A percentile compares a stretch with the other conserved stretches of the same genome.
These are phyloP conservation scores for Eucera pruinosa DNA, from an alignment of 2,888 invertebrate species.

Conservation along the genomic window DNA sequence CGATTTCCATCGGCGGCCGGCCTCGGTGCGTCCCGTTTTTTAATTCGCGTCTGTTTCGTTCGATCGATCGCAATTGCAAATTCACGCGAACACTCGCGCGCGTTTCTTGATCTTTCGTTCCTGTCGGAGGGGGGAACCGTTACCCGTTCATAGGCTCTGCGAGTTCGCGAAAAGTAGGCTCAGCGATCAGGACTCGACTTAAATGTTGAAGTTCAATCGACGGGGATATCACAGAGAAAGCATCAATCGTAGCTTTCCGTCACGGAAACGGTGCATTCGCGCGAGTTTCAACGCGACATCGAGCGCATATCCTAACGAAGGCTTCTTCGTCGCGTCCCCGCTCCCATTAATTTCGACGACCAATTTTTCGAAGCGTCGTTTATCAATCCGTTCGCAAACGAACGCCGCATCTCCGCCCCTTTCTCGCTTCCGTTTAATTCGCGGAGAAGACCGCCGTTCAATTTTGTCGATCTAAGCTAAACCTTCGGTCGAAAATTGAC, in stretches of 20 bases:
- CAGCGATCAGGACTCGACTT: too few relatives aligned
- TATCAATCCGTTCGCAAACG: too few relatives aligned
- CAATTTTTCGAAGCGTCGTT: too few relatives aligned
- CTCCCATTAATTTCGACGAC: too few relatives aligned
- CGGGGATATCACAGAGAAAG: too few relatives aligned
- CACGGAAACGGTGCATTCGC: not conserved
- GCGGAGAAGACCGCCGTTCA: not conserved
- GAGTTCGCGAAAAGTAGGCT: not conserved
- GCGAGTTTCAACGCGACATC: constrained; percentile 8
- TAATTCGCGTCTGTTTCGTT: too few relatives aligned
- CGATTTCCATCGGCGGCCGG: too few relatives aligned
- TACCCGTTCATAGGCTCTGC: not conserved
- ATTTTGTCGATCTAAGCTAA: not conserved
- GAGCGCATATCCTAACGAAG: constrained; percentile 1
- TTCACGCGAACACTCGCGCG: constrained; percentile 6
- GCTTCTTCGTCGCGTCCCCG: constrained; percentile 36
- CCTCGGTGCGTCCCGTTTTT: too few relatives aligned
- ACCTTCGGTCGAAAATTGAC: not conserved
- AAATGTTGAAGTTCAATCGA: too few relatives aligned
- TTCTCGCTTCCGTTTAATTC: not conserved
- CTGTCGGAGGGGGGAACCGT: too few relatives aligned
- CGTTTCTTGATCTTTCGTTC: not conserved
- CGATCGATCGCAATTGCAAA: constrained; percentile 11
- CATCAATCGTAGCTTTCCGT: not conserved
- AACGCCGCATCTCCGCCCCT: not conserved